Percentiles rank a stretch among this genome's conserved stretches.
phyloP scores from a whole-genome alignment of 2,113 vertebrate species.

The Callorhinus ursinus region DNA sequence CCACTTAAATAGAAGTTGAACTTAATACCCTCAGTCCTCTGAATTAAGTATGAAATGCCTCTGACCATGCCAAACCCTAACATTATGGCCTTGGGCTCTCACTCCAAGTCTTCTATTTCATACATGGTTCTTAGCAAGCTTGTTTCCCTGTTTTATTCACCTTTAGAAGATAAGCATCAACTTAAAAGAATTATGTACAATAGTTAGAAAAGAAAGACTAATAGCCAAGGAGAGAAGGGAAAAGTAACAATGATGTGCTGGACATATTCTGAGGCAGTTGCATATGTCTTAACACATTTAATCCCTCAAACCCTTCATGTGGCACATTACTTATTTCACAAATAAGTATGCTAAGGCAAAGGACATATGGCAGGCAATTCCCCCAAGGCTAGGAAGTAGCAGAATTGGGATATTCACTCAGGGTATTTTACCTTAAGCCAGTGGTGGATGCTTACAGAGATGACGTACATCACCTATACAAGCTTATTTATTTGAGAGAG shows the following conservation, averaged over 20 bases:
- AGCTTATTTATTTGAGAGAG: background rate
- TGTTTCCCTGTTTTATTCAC: background rate
- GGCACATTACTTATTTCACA: background rate
- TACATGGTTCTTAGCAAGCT: background rate
- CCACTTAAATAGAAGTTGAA: background rate
- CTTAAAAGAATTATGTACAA: background rate
- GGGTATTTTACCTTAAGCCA: background rate
- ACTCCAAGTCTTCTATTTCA: background rate
- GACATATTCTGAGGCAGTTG: background rate
- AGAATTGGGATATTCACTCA: background rate
- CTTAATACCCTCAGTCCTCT: background rate
- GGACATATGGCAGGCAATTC: background rate
- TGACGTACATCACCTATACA: background rate
- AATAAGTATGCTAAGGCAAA: background rate
- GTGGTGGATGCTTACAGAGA: background rate
- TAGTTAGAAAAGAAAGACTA: background rate
- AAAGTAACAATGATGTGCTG: background rate
- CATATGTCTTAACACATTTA: background rate
- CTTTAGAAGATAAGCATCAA: background rate
- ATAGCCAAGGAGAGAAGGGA: background rate
- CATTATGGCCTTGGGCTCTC: background rate
- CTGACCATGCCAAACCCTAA: background rate
- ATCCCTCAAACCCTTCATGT: background rate
- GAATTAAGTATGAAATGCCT: background rate
- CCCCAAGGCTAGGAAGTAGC: background rate